A percentile compares a stretch with the other conserved stretches of the same genome.
Evolutionary conservation across 2,797 vertebrate genomes (phyloP).

Genomic region (Trachops cirrhosus): DNA sequence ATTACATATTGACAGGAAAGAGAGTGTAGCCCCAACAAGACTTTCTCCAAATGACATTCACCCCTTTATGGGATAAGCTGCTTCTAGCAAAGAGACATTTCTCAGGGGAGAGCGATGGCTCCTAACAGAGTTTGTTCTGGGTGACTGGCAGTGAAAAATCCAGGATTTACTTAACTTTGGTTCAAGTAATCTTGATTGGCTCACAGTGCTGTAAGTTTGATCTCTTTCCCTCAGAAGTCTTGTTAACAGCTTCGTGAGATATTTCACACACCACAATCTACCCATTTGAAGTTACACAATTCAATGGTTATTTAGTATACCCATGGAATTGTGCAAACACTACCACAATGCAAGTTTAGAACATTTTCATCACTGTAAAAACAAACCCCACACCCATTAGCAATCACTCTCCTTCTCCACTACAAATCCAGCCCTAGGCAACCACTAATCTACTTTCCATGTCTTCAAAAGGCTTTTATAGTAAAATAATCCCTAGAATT

Average conservation of each 20-base stretch:
- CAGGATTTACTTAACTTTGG: conserved; percentile 51
- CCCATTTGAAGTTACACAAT: not conserved
- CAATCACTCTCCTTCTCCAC: not conserved
- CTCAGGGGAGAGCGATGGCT: not conserved
- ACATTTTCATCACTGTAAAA: not conserved
- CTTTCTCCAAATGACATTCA: not conserved
- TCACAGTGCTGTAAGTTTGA: conserved; percentile 49
- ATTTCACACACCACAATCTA: not conserved
- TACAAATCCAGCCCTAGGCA: conserved; percentile 3
- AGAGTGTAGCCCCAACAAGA: not conserved
- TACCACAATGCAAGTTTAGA: not conserved
- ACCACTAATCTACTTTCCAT: conserved; percentile 56
- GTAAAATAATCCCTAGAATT: conserved; percentile 54
- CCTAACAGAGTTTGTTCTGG: conserved; percentile 48
- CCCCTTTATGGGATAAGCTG: not conserved
- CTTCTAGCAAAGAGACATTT: not conserved
- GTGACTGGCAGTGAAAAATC: conserved; percentile 43
- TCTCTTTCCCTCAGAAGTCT: conserved; percentile 42
- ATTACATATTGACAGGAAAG: not conserved
- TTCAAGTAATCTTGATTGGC: conserved; percentile 16
- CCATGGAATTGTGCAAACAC: not conserved
- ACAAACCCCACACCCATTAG: not conserved
- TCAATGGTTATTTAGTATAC: not conserved
- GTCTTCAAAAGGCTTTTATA: conserved; percentile 45
- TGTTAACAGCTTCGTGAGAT: conserved; percentile 34